Percentiles rank a stretch among this genome's conserved stretches.
phyloP scores from a whole-genome alignment of 2,797 vertebrate species.

The Oophaga sylvatica region DNA sequence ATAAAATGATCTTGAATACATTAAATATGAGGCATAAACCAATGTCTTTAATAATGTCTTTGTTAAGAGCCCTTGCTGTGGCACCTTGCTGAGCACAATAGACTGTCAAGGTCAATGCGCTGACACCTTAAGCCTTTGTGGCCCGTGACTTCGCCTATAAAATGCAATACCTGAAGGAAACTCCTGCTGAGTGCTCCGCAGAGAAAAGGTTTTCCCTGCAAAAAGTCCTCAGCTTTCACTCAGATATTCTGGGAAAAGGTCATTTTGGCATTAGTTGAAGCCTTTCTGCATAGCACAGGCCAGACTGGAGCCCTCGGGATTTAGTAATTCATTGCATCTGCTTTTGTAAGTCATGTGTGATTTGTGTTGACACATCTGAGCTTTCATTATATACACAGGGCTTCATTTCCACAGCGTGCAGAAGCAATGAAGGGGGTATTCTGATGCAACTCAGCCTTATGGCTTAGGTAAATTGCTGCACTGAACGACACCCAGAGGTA shows the following conservation, averaged over 20 bases:
- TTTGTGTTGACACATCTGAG: slow-evolving; percentile 47
- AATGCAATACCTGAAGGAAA: slow-evolving; percentile 30
- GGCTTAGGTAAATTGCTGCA: not conserved
- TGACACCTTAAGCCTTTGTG: slow-evolving; percentile 16
- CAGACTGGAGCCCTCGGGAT: slow-evolving; percentile 39
- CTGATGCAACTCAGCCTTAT: not conserved
- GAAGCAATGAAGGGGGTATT: slow-evolving; percentile 10
- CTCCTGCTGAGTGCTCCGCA: slow-evolving; percentile 45
- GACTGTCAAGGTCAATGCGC: slow-evolving; percentile 17
- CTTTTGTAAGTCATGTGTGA: slow-evolving; percentile 41
- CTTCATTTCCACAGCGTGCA: slow-evolving; percentile 25
- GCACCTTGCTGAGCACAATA: slow-evolving; percentile 21
- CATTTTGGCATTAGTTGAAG: slow-evolving; percentile 52
- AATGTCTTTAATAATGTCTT: slow-evolving; percentile 33
- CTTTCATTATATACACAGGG: slow-evolving; percentile 33
- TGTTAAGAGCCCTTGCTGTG: slow-evolving; percentile 1
- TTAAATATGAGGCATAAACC: not conserved
- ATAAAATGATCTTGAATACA: not conserved
- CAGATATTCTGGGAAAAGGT: slow-evolving; percentile 50
- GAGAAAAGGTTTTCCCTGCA: slow-evolving; percentile 34
- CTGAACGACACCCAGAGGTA: not conserved
- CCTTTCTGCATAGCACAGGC: slow-evolving; percentile 11
- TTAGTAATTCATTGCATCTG: slow-evolving; percentile 3
- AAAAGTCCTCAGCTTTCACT: slow-evolving; percentile 35
- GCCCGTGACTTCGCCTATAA: slow-evolving; percentile 23